Evolutionary conservation across 1,140 invertebrate species (phyloP).

Genomic region (Bombus cullumanus): DNA sequence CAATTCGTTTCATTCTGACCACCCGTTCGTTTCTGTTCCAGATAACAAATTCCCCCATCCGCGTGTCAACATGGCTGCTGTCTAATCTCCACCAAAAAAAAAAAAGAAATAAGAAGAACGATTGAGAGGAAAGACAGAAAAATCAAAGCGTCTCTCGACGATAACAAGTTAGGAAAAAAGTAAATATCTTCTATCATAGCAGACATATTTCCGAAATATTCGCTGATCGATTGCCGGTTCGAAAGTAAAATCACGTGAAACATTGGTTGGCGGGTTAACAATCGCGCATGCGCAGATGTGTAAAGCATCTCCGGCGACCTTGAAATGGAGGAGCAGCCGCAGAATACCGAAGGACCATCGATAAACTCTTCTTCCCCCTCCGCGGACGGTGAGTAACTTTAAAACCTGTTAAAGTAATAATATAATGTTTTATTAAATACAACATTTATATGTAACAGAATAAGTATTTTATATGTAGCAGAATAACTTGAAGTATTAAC

Average conservation of each 20-base stretch:
- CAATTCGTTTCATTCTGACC: neutral
- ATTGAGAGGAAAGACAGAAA: neutral
- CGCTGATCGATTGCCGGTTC: neutral
- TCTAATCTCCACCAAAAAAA: slow-evolving; percentile 47
- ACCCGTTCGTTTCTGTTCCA: slow-evolving; percentile 1
- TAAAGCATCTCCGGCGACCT: neutral
- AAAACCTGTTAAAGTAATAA: neutral
- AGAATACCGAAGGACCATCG: slow-evolving; percentile 22
- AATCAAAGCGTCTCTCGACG: neutral
- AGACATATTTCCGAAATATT: slow-evolving; percentile 57
- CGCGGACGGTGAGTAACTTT: slow-evolving; percentile 44
- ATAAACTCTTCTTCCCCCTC: slow-evolving; percentile 21
- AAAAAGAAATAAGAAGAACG: too few species aligned
- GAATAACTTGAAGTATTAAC: too few species aligned
- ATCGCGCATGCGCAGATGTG: neutral
- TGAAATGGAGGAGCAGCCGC: slow-evolving; percentile 49
- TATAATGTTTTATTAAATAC: too few species aligned
- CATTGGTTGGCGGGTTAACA: neutral
- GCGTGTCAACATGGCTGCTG: slow-evolving; percentile 13
- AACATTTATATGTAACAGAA: too few species aligned
- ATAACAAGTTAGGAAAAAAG: neutral
- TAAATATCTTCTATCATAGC: neutral
- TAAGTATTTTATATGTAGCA: too few species aligned
- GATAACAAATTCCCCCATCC: slow-evolving; percentile 29
- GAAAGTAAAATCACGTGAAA: neutral